These are phyloP conservation scores for Leptocoma aspasia DNA, from an alignment of 2,113 vertebrate genomes.

Conservation along the genomic window DNA sequence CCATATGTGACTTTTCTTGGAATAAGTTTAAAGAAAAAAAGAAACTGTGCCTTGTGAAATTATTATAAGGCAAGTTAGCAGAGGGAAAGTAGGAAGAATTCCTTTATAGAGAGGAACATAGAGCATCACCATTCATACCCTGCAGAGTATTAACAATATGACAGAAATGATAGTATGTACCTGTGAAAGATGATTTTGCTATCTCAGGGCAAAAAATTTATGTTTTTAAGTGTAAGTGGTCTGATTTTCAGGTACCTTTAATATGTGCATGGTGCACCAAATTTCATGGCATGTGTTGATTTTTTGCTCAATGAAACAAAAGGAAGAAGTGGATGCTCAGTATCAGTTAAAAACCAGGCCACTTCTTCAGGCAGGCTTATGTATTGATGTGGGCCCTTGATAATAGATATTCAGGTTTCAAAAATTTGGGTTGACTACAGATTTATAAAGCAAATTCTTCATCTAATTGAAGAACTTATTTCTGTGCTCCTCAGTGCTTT, in stretches of 20 bases:
- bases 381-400: background rate
- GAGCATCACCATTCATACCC: background rate
- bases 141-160: background rate
- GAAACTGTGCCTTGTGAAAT: background rate
- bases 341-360: background rate
- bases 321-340: background rate
- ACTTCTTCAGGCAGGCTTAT: background rate
- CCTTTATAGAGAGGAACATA: background rate
- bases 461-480: background rate
- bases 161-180: background rate
- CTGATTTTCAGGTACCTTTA: background rate
- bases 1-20: background rate
- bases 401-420: background rate
- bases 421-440: background rate
- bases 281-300: background rate
- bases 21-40: background rate
- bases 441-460: background rate
- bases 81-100: background rate
- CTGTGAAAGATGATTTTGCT: background rate
- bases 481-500: background rate
- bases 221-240: background rate
- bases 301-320: background rate
- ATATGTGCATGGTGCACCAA: background rate
- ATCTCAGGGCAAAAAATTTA: background rate
- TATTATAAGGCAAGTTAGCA: background rate